These are phyloP conservation scores for Hemicentrotus pulcherrimus DNA, from an alignment of 35 echinoderm and acorn worm species.

Conservation along the genomic window DNA sequence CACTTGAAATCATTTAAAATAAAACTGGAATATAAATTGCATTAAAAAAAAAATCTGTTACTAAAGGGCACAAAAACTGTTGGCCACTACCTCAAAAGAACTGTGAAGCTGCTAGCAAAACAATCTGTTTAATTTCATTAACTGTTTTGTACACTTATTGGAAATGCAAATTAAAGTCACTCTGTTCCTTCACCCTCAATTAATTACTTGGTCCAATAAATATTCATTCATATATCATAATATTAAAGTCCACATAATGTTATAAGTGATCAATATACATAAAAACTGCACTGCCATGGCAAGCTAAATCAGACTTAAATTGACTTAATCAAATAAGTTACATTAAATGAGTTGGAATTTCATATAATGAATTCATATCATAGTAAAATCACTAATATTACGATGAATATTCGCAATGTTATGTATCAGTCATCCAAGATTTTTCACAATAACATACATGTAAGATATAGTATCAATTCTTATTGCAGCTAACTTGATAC, in stretches of 20 bases:
- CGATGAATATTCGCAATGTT: too few relatives aligned
- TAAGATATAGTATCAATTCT: not conserved
- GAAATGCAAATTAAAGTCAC: not conserved
- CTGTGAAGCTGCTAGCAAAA: not conserved
- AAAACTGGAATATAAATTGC: not conserved
- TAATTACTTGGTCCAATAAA: not conserved
- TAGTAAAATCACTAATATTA: not conserved
- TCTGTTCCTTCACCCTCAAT: not conserved
- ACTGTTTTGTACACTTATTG: not conserved
- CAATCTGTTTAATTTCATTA: not conserved
- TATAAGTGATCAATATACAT: not conserved
- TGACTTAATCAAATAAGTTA: not conserved
- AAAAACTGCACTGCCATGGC: not conserved
- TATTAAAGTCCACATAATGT: not conserved
- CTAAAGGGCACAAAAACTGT: not conserved
- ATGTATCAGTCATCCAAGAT: too few relatives aligned
- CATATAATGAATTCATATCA: not conserved
- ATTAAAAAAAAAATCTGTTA: not conserved
- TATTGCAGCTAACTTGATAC: not conserved
- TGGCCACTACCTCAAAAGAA: not conserved
- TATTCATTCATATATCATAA: not conserved
- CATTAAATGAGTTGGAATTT: constrained; percentile 5
- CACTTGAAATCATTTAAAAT: not conserved
- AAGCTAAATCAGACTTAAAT: not conserved
- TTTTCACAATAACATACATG: not conserved